Conservation (phyloP, 2,113 vertebrate species). For the Bucco capensis region DNA sequence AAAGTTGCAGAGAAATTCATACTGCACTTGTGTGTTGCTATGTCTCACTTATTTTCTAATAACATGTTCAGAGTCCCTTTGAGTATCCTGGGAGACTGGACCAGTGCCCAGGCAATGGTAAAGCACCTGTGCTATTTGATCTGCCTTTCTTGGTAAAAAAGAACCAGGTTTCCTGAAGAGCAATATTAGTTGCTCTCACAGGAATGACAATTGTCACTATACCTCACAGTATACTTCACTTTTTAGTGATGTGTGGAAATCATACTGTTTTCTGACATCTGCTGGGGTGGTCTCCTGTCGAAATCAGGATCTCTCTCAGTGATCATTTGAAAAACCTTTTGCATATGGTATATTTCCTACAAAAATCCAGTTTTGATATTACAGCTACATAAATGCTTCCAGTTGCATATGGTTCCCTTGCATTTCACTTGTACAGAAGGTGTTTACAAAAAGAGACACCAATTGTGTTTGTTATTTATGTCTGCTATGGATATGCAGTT, state of each 20-base stretch:
- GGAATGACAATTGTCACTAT: background rate
- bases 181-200: background rate
- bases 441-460: background rate
- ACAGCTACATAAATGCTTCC: background rate
- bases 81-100: background rate
- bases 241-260: background rate
- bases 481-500: background rate
- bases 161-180: background rate
- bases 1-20: background rate
- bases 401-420: background rate
- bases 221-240: background rate
- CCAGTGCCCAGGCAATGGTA: background rate
- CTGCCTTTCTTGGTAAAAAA: background rate
- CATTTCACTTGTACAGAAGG: background rate
- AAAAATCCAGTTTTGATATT: background rate
- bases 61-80: background rate
- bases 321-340: background rate
- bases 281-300: background rate
- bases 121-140: background rate
- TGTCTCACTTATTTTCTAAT: background rate
- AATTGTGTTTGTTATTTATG: background rate
- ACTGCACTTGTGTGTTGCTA: rapidly evolving
- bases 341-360: background rate
- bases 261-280: background rate
- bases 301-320: background rate